Percentiles rank a stretch among this genome's conserved stretches.
Conservation (phyloP, 2,797 vertebrate genomes). For the Enteromius radiatus region DNA sequence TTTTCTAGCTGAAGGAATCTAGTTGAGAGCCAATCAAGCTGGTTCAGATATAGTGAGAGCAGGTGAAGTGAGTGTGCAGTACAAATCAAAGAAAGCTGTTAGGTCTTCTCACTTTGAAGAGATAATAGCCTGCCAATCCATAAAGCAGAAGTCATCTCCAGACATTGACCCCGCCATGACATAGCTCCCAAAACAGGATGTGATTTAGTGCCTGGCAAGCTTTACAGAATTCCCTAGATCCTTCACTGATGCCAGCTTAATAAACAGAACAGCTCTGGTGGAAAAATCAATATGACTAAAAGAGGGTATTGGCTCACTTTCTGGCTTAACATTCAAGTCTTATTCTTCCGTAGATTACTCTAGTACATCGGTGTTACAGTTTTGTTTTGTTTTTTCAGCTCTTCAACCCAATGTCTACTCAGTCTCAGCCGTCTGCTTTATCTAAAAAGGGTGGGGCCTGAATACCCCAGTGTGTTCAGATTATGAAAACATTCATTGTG, state of each 20-base stretch:
- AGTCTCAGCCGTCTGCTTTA: not conserved
- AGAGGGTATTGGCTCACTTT: not conserved
- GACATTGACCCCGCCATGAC: not conserved
- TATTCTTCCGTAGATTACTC: not conserved
- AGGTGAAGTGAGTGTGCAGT: conserved; percentile 13
- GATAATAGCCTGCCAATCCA: conserved; percentile 22
- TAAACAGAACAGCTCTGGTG: conserved; percentile 18
- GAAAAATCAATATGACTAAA: conserved; percentile 17
- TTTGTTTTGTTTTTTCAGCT: not conserved
- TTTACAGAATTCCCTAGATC: conserved; percentile 21
- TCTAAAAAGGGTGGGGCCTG: conserved; percentile 19
- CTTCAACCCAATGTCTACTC: not conserved
- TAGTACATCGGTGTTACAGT: not conserved
- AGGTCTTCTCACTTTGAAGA: not conserved
- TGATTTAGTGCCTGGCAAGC: conserved; percentile 43
- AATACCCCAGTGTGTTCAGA: not conserved
- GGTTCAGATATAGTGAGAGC: not conserved
- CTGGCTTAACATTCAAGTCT: conserved; percentile 7
- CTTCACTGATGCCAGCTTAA: conserved; percentile 25
- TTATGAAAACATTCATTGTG: conserved; percentile 35
- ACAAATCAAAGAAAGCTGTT: conserved; percentile 6
- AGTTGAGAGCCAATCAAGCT: not conserved
- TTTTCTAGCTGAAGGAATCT: not conserved
- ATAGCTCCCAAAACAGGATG: conserved; percentile 27
- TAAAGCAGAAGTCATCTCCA: conserved; percentile 19